Conservation (phyloP, 1,140 invertebrate species). For the Drosophila yakuba region DNA sequence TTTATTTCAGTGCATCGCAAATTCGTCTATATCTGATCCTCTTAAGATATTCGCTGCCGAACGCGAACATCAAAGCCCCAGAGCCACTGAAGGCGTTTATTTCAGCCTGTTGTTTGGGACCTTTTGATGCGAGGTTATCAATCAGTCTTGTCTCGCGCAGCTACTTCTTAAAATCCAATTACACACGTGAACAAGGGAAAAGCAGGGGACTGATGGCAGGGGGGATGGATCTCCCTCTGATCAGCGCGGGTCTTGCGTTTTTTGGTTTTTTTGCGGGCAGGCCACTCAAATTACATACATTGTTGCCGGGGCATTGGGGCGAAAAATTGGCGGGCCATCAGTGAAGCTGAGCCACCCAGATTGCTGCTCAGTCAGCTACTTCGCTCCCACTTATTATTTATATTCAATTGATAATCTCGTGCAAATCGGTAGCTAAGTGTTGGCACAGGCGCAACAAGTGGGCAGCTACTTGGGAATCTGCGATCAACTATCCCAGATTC, state of each 20-base stretch:
- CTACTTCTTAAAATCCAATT: slow-evolving; percentile 82
- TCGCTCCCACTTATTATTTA: slow-evolving; percentile 71
- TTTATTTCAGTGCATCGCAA: not conserved
- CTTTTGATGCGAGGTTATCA: slow-evolving; percentile 75
- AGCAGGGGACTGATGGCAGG: not conserved
- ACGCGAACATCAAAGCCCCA: slow-evolving; percentile 60
- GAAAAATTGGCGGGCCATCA: slow-evolving; percentile 60
- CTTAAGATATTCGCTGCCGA: slow-evolving; percentile 36
- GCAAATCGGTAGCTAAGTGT: slow-evolving; percentile 81
- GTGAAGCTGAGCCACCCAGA: slow-evolving; percentile 57
- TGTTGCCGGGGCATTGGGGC: slow-evolving; percentile 61
- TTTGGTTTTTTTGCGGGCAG: slow-evolving; percentile 13
- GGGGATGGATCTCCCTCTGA: slow-evolving; percentile 26
- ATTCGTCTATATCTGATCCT: slow-evolving; percentile 4
- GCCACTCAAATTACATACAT: slow-evolving; percentile 76
- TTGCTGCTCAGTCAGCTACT: slow-evolving; percentile 14
- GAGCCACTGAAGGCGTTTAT: slow-evolving; percentile 70
- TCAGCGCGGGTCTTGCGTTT: slow-evolving; percentile 35
- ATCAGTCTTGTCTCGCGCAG: slow-evolving; percentile 64
- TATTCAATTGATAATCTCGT: slow-evolving; percentile 81
- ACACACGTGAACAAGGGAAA: slow-evolving; percentile 56
- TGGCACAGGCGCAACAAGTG: slow-evolving; percentile 76
- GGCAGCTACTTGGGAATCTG: slow-evolving; percentile 39
- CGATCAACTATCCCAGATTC: slow-evolving; percentile 11
- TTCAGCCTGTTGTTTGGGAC: slow-evolving; percentile 65